Evolutionary conservation across 1,140 invertebrate genomes (phyloP), one percentile per base, ranked within the genome.

Genomic region (Thaumetopoea pityocampa): DNA sequence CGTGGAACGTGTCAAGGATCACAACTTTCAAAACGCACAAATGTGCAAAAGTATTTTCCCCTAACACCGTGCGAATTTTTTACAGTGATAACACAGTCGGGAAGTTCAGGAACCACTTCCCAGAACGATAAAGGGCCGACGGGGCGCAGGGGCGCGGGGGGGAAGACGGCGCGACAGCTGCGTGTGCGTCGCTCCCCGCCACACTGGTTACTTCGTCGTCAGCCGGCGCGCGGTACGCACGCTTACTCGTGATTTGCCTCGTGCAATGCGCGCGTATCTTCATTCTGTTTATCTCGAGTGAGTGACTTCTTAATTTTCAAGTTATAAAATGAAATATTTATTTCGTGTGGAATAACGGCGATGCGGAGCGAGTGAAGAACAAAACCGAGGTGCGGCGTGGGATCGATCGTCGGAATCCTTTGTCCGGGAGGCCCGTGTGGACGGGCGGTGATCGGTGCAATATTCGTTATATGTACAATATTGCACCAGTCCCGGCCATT

Each of bases 401-500:
- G 60, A 62, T 59, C 57, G 56, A 50, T 57, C 50, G 28, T 37
- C 41, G 42, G 19, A 33, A 38, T 65, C 57, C 67, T 73, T 73
- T 73, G 73, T 73, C 50, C 63, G 48, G 54, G 66, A 61, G 71
- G 76, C 76, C 76, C 70, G 76, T 50, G 68, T 83, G 79, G 73
- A 56, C 71, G 65, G 79, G 76, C 64, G 52, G 79, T 74, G 79
- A 80, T 62, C 68, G 77, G 72, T 34, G 79, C 76, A 72, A 83
- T 81, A 83, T 83, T 83, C 67, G 59, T 69, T 79, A 54, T 11
- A 52, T 40, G 67, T 62, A 56, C 73, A 64, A 83, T 83, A 83
- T 83, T 83, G 79, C 79, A 83, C 79, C 79, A 83, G 79, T 83
- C 79, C 79, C 79, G 79, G 79, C 76, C 74, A 79, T 78, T 79